Conservation (phyloP, 2,888 invertebrate species). For the Drosophila melanosoma region DNA sequence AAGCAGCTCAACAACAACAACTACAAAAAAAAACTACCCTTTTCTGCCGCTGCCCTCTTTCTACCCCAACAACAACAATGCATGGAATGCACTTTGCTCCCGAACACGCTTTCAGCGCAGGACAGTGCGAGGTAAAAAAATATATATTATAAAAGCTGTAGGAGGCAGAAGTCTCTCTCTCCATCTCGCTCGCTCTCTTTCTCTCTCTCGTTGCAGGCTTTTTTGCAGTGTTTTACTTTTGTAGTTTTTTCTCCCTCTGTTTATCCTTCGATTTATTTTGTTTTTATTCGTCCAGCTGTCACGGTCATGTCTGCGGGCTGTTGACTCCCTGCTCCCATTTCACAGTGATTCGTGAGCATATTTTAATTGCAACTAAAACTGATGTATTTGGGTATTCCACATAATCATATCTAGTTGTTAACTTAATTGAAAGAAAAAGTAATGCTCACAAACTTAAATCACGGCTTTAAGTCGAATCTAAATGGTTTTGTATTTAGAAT, state of each 20-base stretch:
- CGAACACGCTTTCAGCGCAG: slow-evolving; percentile 68
- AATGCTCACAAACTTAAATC: background rate
- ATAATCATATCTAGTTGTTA: background rate
- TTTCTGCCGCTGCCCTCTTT: background rate
- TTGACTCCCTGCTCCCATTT: slow-evolving; percentile 37
- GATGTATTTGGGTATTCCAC: background rate
- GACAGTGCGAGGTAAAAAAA: background rate
- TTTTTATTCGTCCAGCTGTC: slow-evolving; percentile 59
- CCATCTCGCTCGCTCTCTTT: accelerated
- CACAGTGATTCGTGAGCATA: slow-evolving; percentile 32
- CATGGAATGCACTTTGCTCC: slow-evolving; percentile 71
- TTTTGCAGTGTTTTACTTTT: slow-evolving; percentile 11
- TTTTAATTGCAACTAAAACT: background rate
- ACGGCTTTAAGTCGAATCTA: no score
- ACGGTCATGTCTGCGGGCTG: slow-evolving; percentile 57
- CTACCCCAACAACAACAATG: slow-evolving; percentile 37
- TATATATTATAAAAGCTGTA: slow-evolving; percentile 4
- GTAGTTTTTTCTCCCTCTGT: background rate
- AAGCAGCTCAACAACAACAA: slow-evolving; percentile 32
- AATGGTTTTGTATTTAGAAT: no score
- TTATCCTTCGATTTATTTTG: slow-evolving; percentile 48
- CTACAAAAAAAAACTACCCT: slow-evolving; percentile 29
- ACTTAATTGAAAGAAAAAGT: background rate
- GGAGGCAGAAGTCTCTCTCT: slow-evolving; percentile 12
- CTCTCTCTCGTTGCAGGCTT: slow-evolving; percentile 12